Percentiles rank a stretch among this genome's conserved stretches.
Evolutionary conservation across 2,797 vertebrate species (phyloP).

Genomic region (Sardinella longiceps): DNA sequence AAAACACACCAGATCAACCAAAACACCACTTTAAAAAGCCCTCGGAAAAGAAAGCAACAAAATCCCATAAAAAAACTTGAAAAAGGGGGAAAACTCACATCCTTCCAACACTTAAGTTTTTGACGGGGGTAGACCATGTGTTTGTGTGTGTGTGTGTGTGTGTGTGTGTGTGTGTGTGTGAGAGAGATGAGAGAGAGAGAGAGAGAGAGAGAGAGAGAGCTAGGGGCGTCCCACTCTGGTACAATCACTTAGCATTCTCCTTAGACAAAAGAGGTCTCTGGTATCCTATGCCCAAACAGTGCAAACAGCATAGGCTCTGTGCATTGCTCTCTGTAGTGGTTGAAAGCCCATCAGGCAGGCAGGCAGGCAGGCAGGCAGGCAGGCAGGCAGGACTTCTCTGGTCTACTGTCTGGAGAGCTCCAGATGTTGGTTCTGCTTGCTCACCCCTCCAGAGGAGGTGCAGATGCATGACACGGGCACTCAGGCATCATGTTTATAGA

Average conservation of each 20-base stretch:
- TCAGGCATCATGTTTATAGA: constrained; percentile 50
- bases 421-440: constrained; percentile 40
- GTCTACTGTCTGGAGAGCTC: background rate
- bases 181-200: too few relatives aligned
- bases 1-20: background rate
- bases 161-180: background rate
- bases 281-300: background rate
- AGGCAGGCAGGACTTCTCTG: background rate
- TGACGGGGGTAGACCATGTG: too few relatives aligned
- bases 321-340: background rate
- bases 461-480: constrained; percentile 44
- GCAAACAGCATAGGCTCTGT: background rate
- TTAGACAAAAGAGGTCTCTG: background rate
- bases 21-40: background rate
- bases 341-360: background rate
- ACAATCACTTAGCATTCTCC: background rate
- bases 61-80: background rate
- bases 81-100: background rate
- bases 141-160: too few relatives aligned
- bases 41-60: background rate
- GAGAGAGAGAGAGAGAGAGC: too few relatives aligned
- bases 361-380: background rate
- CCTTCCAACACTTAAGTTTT: background rate
- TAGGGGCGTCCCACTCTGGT: background rate
- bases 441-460: constrained; percentile 26